Evolutionary conservation across 53 echinoderm and acorn worm species (phyloP), one percentile per base, ranked within the genome.

Genomic region (Pentamera pediparva): DNA sequence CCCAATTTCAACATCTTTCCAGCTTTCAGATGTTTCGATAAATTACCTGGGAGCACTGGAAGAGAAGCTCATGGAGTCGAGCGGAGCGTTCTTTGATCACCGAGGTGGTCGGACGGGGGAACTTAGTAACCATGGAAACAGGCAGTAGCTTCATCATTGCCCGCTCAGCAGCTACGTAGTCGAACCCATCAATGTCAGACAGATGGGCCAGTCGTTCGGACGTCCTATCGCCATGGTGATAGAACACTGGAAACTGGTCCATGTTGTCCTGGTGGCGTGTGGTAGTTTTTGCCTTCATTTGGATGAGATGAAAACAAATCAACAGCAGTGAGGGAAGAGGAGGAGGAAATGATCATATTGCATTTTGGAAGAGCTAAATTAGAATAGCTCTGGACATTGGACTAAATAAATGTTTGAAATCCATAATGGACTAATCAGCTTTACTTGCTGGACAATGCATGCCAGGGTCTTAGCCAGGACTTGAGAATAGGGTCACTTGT

Each of bases 81-180:
- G 96, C 96, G 18, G 96, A 91, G 10, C 96, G 71, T 65, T 96
- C 79, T 79, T 96, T 96, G 39, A 91, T 56, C 45, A 87, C 78
- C 26, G 75, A 74, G 7, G 81, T 11, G 5, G 85, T 38, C 5
- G 96, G 96, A 25, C 91, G 91, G 7, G 96, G 90, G 48, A 96
- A 96, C 77, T 91, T 88, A 43, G 85, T 70, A 4, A 96, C 80
- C 70, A 61, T 83, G 39, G 96, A 91, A 29, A 85, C 91, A 1
- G 96, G 91, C 59, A 91, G 76, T 53, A 82, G 79, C 69, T 91
- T 85, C 83, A 96, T 51, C 86, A 96, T 88, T 22, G 83, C 76
- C 28, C 73, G 85, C 85, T 96, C 96, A 5, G 82, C 91, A 58
- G 88, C 88, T 32, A 85, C 22, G 0, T 88, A 79, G 39, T 86